phyloP scores from a whole-genome alignment of 2,888 invertebrate genomes.

The Xiphydria camelus region DNA sequence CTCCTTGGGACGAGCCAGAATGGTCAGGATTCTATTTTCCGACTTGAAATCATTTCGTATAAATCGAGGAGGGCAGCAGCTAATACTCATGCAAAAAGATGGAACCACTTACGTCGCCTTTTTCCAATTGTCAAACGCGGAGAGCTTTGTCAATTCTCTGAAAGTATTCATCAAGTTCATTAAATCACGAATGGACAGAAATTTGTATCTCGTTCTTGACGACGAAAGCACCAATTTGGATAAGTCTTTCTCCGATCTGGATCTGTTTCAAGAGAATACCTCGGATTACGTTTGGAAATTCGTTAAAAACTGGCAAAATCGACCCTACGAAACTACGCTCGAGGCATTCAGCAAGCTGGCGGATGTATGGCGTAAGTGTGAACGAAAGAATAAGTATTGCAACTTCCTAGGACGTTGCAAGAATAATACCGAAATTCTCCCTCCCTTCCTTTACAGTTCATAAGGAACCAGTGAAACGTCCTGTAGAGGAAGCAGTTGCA shows the following conservation, averaged over 20 bases:
- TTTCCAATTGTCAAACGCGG: slow-evolving; percentile 84
- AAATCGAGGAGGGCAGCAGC: slow-evolving; percentile 61
- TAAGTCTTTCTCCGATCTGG: slow-evolving; percentile 84
- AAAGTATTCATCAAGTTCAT: slow-evolving; percentile 68
- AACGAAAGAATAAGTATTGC: no score
- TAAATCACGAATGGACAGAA: slow-evolving; percentile 73
- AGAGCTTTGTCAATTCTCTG: slow-evolving; percentile 69
- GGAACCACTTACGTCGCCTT: slow-evolving; percentile 77
- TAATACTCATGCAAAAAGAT: slow-evolving; percentile 72
- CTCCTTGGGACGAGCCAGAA: slow-evolving; percentile 56
- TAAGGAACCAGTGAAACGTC: slow-evolving; percentile 66
- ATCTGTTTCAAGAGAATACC: slow-evolving; percentile 75
- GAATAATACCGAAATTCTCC: no score
- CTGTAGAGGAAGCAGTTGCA: slow-evolving; percentile 67
- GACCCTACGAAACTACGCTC: slow-evolving; percentile 83
- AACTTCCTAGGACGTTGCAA: not conserved
- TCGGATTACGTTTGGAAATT: slow-evolving; percentile 71
- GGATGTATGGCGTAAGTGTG: slow-evolving; percentile 69
- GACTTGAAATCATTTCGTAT: slow-evolving; percentile 70
- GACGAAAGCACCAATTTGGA: slow-evolving; percentile 70
- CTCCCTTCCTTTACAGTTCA: slow-evolving; percentile 59
- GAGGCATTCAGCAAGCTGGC: slow-evolving; percentile 87
- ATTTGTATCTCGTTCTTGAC: slow-evolving; percentile 73
- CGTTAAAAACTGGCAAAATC: slow-evolving; percentile 64
- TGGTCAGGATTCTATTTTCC: slow-evolving; percentile 64